Evolutionary conservation across 1,140 invertebrate genomes (phyloP), one percentile per base, ranked within the genome.

Genomic region (Platorchestia sp.): DNA sequence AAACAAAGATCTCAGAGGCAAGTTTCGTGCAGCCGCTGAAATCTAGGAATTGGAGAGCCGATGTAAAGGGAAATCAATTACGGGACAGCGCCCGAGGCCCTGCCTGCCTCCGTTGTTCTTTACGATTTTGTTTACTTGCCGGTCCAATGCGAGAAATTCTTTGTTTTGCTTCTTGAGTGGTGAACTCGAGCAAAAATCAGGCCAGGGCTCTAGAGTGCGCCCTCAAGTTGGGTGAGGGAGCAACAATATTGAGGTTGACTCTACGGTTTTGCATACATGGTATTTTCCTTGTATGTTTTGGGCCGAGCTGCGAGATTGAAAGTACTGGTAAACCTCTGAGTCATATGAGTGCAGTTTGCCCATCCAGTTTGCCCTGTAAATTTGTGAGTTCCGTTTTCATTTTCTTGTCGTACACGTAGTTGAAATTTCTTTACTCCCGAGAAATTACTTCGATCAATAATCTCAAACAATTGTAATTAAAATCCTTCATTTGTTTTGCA

Each of bases 81-180:
- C 91, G 45, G 91, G 45, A 93, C 91, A 93, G 91, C 3, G 91
- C 91, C 45, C 44, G 41, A 36, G 91, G 91, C 91, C 45, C 45
- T 7, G 91, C 91, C 91, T 40, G 91, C 91, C 91, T 45, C 40
- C 43, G 91, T 44, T 45, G 91, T 93, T 93, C 91, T 93, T 93
- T 93, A 93, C 91, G 91, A 93, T 93, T 93, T 93, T 93, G 91
- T 93, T 93, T 93, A 93, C 91, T 93, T 93, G 91, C 91, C 43
- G 45, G 42, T 14, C 91, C 91, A 93, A 47, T 93, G 91, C 91
- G 91, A 45, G 91, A 90, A 93, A 93, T 93, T 93, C 91, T 93
- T 93, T 93, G 91, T 93, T 93, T 93, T 93, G 91, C 91, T 93
- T 93, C 91, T 93, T 93, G 91, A 93, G 91, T 93, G 91, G 91